Percentiles rank a stretch among this genome's conserved stretches.
These are phyloP conservation scores for Chaetodon trifascialis DNA, from an alignment of 2,113 vertebrate genomes.

Conservation along the genomic window DNA sequence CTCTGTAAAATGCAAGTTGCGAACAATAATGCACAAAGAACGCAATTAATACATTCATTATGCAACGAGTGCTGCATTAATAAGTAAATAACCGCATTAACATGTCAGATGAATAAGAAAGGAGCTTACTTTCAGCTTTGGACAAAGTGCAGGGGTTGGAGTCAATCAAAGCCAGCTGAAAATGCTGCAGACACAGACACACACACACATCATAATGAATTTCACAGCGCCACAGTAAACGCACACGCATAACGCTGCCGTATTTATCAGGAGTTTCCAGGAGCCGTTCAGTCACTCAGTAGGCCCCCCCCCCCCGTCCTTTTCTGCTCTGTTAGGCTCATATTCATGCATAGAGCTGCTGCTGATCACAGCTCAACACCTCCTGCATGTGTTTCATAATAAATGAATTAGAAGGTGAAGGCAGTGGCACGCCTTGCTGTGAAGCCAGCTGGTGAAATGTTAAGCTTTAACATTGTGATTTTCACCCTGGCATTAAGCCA, in stretches of 20 bases:
- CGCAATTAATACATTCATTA: not conserved
- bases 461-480: too few species aligned
- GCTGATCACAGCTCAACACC: not conserved
- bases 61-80: not conserved
- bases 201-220: not conserved
- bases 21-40: not conserved
- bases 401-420: not conserved
- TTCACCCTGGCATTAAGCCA: not conserved
- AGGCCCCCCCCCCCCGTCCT: not conserved
- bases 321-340: not conserved
- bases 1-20: not conserved
- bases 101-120: not conserved
- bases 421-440: not conserved
- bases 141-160: conserved; percentile 99
- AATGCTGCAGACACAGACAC: conserved; percentile 90
- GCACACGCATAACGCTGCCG: not conserved
- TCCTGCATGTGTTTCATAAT: not conserved
- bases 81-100: not conserved
- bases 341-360: not conserved
- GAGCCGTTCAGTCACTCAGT: not conserved
- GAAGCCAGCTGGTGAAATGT: too few species aligned
- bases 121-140: conserved; percentile 98
- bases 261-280: not conserved
- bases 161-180: conserved; percentile 99
- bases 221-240: not conserved